Evolutionary conservation across 2,888 invertebrate species (phyloP).

Genomic region (Latrodectus hesperus): DNA sequence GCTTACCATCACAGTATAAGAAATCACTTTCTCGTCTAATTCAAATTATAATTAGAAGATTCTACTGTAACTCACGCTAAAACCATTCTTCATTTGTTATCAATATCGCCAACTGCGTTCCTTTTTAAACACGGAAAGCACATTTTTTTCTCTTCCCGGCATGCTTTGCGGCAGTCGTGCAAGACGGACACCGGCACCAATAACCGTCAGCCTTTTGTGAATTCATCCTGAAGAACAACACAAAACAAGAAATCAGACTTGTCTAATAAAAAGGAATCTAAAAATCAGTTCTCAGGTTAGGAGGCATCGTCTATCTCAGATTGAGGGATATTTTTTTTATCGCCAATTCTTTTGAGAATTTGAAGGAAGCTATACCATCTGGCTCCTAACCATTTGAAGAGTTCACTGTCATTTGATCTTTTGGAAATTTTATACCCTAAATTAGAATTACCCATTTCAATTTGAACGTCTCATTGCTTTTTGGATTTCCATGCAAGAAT

Average conservation of each 20-base stretch:
- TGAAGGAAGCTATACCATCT: slow-evolving; percentile 33
- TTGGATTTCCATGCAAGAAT: too few relatives aligned
- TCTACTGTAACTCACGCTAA: neutral
- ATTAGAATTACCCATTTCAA: too few relatives aligned
- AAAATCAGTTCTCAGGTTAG: neutral
- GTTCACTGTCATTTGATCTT: too few relatives aligned
- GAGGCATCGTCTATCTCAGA: too few relatives aligned
- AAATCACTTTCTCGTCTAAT: too few relatives aligned
- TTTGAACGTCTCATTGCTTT: too few relatives aligned
- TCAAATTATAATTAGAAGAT: too few relatives aligned
- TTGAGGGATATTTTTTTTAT: neutral
- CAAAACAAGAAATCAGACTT: slow-evolving; percentile 18
- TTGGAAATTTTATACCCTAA: too few relatives aligned
- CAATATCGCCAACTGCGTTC: slow-evolving; percentile 9
- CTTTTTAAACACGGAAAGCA: slow-evolving; percentile 64
- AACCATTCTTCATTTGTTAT: slow-evolving; percentile 37
- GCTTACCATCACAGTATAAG: too few relatives aligned
- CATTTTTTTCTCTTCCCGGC: slow-evolving; percentile 44
- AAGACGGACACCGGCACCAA: slow-evolving; percentile 50
- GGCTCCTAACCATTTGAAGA: neutral
- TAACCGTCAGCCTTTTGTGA: slow-evolving; percentile 16
- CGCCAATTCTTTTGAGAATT: slow-evolving; percentile 13
- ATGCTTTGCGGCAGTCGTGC: slow-evolving; percentile 46
- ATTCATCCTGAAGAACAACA: slow-evolving; percentile 8
- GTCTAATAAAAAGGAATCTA: neutral